Conservation (phyloP, 2,888 invertebrate species). For the Kuschelorhynchus macadamiae region DNA sequence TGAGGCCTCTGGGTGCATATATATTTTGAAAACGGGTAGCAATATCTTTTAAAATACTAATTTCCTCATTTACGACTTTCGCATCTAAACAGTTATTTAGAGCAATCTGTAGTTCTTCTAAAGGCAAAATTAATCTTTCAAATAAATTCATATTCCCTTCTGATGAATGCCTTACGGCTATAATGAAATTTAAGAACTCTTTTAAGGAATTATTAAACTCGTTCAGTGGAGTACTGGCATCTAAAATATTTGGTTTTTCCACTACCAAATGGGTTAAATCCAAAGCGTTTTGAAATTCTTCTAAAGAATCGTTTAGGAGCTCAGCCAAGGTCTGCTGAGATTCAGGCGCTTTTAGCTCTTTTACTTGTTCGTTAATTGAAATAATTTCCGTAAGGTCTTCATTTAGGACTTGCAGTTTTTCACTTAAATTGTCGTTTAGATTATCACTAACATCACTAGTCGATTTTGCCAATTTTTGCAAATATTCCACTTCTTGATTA, state of each 20-base stretch:
- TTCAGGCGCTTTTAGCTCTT: slow-evolving; percentile 45
- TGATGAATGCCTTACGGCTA: slow-evolving; percentile 57
- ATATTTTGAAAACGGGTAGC: slow-evolving; percentile 58
- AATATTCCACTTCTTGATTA: slow-evolving; percentile 53
- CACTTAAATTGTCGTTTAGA: slow-evolving; percentile 52
- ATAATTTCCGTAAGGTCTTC: slow-evolving; percentile 48
- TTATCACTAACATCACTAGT: slow-evolving; percentile 55
- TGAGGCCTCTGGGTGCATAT: slow-evolving; percentile 27
- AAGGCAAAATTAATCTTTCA: slow-evolving; percentile 58
- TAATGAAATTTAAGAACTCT: slow-evolving; percentile 60
- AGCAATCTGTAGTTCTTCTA: slow-evolving; percentile 58
- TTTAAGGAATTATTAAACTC: slow-evolving; percentile 59
- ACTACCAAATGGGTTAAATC: slow-evolving; percentile 58
- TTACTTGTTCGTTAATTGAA: slow-evolving; percentile 47
- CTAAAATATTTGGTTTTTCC: slow-evolving; percentile 45
- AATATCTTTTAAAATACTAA: slow-evolving; percentile 58
- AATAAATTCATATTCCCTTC: slow-evolving; percentile 59
- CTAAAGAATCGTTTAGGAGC: slow-evolving; percentile 54
- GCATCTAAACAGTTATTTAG: slow-evolving; percentile 56
- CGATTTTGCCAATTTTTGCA: slow-evolving; percentile 57
- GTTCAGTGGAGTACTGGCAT: slow-evolving; percentile 51
- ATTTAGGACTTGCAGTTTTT: slow-evolving; percentile 56
- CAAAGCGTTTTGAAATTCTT: slow-evolving; percentile 58
- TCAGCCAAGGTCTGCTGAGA: slow-evolving; percentile 52
- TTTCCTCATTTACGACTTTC: slow-evolving; percentile 59